A percentile compares a stretch with the other conserved stretches of the same genome.
Evolutionary conservation across 2,888 invertebrate species (phyloP).

Genomic region (Drosophila lacicola): DNA sequence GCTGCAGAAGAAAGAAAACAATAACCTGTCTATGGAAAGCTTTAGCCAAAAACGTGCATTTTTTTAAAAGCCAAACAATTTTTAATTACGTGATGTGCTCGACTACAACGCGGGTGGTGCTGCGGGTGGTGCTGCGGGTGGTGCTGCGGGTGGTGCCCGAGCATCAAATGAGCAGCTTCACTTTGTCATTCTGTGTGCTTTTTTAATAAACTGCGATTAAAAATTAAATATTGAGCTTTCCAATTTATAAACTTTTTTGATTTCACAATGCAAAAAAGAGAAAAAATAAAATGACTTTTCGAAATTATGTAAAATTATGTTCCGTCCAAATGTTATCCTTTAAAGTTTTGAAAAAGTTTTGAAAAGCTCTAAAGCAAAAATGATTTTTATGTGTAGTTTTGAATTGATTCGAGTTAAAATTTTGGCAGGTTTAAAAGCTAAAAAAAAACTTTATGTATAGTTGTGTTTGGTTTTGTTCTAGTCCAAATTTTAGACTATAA

Average conservation of each 20-base stretch:
- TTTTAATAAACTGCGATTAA: constrained; percentile 2
- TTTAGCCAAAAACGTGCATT: constrained; percentile 39
- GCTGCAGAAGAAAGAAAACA: constrained; percentile 17
- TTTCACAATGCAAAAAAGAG: neutral
- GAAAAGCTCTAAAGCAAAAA: no score
- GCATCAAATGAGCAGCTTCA: constrained; percentile 25
- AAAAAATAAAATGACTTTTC: no score
- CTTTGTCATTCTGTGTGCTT: constrained; percentile 8
- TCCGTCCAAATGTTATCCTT: no score
- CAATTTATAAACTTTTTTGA: no score
- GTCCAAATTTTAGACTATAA: no score
- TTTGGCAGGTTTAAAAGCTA: no score
- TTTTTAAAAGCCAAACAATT: constrained; percentile 69
- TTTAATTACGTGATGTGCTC: constrained; percentile 69
- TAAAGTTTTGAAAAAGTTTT: no score
- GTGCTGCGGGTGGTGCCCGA: neutral
- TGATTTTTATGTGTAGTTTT: no score
- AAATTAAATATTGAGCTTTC: neutral
- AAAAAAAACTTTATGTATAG: no score
- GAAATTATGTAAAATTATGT: no score
- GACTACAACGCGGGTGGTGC: neutral
- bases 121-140: constrained; percentile 5
- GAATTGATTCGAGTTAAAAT: no score
- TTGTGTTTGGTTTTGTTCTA: no score
- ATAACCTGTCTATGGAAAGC: constrained; percentile 44